Evolutionary conservation across 1,140 invertebrate species (phyloP).

Genomic region (Vanessa tameamea): DNA sequence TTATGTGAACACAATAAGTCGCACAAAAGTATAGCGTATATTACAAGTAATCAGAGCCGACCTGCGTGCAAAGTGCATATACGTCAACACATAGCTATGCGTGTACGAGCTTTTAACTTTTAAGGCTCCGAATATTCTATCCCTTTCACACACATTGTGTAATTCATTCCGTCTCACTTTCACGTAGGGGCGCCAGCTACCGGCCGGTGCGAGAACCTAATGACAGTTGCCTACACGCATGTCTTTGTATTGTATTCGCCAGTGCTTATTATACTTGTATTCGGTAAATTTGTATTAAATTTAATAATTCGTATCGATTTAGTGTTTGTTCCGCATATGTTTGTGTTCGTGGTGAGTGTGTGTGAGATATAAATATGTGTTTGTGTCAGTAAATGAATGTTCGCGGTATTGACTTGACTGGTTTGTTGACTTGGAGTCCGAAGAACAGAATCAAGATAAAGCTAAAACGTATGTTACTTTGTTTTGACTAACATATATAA

Average conservation of each 20-base stretch:
- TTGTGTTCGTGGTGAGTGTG: constrained; percentile 38
- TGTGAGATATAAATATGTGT: constrained; percentile 53
- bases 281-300: constrained; percentile 28
- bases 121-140: constrained; percentile 56
- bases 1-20: constrained; percentile 24
- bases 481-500: constrained; percentile 19
- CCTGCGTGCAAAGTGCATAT: constrained; percentile 28
- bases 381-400: constrained; percentile 77
- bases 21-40: constrained; percentile 22
- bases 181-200: constrained; percentile 52
- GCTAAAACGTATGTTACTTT: constrained; percentile 71
- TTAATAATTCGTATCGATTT: background rate
- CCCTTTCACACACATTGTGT: constrained; percentile 44
- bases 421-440: constrained; percentile 75
- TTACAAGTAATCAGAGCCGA: constrained; percentile 29
- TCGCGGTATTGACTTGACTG: constrained; percentile 67
- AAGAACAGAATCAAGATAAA: constrained; percentile 78
- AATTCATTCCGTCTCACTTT: constrained; percentile 46
- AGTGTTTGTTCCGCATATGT: constrained; percentile 33
- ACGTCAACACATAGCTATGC: constrained; percentile 36
- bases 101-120: constrained; percentile 71
- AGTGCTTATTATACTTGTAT: constrained; percentile 34
- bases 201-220: constrained; percentile 48
- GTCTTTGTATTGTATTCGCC: constrained; percentile 61
- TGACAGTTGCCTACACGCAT: constrained; percentile 65